Conservation (phyloP, 2,113 vertebrate genomes). For the Crotalus tigris region DNA sequence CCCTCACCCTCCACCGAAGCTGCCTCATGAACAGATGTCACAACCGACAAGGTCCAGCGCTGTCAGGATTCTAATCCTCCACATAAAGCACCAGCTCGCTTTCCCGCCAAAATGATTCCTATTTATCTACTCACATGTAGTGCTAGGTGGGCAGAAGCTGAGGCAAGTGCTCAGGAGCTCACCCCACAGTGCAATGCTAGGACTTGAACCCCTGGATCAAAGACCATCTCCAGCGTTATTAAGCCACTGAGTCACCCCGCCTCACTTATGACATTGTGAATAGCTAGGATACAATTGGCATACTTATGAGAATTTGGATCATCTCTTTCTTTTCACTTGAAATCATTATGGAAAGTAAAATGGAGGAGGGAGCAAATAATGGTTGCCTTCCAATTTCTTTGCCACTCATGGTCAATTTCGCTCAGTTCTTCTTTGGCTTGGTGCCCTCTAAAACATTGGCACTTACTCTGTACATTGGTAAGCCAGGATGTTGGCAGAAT, state of each 20-base stretch:
- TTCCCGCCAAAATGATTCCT: not conserved
- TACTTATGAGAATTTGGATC: not conserved
- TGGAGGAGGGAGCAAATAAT: not conserved
- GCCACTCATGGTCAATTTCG: not conserved
- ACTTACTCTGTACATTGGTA: not conserved
- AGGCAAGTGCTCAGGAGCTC: not conserved
- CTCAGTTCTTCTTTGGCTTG: not conserved
- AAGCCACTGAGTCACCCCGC: not conserved
- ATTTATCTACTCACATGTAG: not conserved
- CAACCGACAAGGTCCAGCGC: not conserved
- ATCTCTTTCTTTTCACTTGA: not conserved
- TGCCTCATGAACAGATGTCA: not conserved
- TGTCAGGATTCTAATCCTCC: not conserved
- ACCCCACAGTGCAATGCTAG: not conserved
- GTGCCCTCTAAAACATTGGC: not conserved
- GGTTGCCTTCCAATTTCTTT: not conserved
- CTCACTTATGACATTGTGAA: not conserved
- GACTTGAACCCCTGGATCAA: not conserved
- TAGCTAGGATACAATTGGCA: not conserved
- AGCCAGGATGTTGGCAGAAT: conserved; percentile 1
- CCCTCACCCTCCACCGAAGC: no score
- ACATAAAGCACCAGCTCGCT: not conserved
- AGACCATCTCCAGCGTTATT: not conserved
- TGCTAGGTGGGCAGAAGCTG: not conserved
- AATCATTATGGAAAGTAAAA: not conserved